Evolutionary conservation across 2,888 invertebrate genomes (phyloP), one percentile per base, ranked within the genome.

Genomic region (Hypomecis atomaria): DNA sequence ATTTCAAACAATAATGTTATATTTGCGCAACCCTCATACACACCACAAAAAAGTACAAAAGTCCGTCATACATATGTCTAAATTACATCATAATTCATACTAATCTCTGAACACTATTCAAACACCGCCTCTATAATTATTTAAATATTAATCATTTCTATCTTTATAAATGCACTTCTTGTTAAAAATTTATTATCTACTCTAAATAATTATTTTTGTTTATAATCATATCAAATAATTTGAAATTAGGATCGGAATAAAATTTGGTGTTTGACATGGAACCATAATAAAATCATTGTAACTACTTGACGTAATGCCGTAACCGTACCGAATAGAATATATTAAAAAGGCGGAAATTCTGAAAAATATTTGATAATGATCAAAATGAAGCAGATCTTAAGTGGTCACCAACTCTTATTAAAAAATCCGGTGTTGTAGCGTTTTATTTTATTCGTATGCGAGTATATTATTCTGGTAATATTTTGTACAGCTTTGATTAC

Each of bases 151-250:
- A 81, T 83, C 79, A 82, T 77, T 78, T 85, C 85, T 89, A 88
- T 88, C 77, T 85, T 89, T 91, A 90, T 92, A 92, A 92, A 92
- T 92, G 91, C 91, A 92, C 91, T 92, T 91, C 86, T 87, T 88
- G 83, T 87, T 89, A 86, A 81, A 79, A 79, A 74, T 79, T 82
- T 83, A 85, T 81, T 75, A 79, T 78, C 84, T 86, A 87, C 72
- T 72, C 80, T 86, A 85, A 78, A 75, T 66, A 76, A 75, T 73
- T 77, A 78, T 77, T 74, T 73, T 65, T 70, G 64, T 69, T 50
- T 56, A 48, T 11, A 55, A 33, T 56, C 10, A 49, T 54, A 23
- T 23, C 23, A 40, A 44, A 40, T 42, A 65, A 40, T 38, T 60
- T n/a, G 8, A 67, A 65, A 65, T 58, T 8, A 60, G 53, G 59